These are phyloP conservation scores for Perizoma affinitatum DNA, from an alignment of 2,888 invertebrate genomes.

Conservation along the genomic window DNA sequence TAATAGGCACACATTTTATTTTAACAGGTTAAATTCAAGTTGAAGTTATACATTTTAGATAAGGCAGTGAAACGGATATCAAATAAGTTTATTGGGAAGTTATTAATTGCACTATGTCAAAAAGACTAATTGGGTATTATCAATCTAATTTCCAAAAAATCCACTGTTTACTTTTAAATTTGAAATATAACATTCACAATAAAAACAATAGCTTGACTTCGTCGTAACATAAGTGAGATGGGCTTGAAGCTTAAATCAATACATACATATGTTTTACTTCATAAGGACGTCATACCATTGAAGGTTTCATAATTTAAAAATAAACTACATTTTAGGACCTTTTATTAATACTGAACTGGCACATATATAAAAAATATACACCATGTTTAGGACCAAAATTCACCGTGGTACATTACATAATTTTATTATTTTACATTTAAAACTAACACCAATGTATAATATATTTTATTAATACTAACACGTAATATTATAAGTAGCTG, in stretches of 20 bases:
- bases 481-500: slow-evolving; percentile 24
- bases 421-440: slow-evolving; percentile 19
- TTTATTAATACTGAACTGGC: slow-evolving; percentile 31
- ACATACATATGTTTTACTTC: background rate
- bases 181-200: too few species aligned
- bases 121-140: too few species aligned
- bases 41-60: slow-evolving; percentile 21
- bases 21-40: slow-evolving; percentile 31
- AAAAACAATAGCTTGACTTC: too few species aligned
- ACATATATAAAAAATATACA: slow-evolving; percentile 24
- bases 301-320: slow-evolving; percentile 14
- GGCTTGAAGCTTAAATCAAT: too few species aligned
- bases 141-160: too few species aligned
- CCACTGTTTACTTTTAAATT: too few species aligned
- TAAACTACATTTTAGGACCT: slow-evolving; percentile 14
- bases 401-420: slow-evolving; percentile 12
- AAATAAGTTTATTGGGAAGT: background rate
- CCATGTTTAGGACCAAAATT: slow-evolving; percentile 28
- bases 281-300: slow-evolving; percentile 23
- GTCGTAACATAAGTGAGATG: too few species aligned
- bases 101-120: too few species aligned
- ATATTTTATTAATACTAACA: slow-evolving; percentile 23
- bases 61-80: slow-evolving; percentile 23
- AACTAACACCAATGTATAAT: slow-evolving; percentile 39
- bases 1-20: slow-evolving; percentile 70